Evolutionary conservation across 2,797 vertebrate genomes (phyloP).

Genomic region (Sciurus vulgaris): DNA sequence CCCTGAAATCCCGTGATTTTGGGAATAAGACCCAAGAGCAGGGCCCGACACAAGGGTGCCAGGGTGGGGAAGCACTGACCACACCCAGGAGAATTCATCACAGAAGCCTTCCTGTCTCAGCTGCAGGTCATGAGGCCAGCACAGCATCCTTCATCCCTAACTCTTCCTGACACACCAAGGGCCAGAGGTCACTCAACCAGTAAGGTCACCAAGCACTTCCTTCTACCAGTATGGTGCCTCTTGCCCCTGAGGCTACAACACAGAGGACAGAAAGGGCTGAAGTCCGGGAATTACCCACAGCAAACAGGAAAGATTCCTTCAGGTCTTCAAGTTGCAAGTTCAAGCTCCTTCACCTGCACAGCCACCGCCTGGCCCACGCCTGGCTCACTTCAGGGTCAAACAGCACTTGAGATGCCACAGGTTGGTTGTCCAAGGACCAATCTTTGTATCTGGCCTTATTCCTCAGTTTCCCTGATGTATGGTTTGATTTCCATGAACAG

Average conservation of each 20-base stretch:
- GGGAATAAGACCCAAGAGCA: neutral
- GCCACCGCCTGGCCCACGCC: neutral
- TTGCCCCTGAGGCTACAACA: neutral
- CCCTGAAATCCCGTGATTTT: neutral
- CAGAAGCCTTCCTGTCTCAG: neutral
- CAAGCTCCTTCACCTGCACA: neutral
- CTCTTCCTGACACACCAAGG: neutral
- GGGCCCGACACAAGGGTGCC: neutral
- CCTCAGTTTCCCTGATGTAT: neutral
- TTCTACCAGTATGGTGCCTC: neutral
- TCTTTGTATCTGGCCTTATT: neutral
- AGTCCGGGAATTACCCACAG: no score
- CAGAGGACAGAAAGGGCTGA: neutral
- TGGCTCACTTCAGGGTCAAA: neutral
- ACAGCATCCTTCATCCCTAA: neutral
- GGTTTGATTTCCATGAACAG: neutral
- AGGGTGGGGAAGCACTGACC: no score
- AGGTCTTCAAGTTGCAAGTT: neutral
- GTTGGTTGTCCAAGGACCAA: neutral
- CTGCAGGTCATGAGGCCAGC: neutral
- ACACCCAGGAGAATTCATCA: neutral
- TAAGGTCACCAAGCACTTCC: neutral
- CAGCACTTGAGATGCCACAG: neutral
- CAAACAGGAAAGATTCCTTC: neutral
- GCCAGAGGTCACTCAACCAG: neutral